Evolutionary conservation across 2,113 vertebrate genomes (phyloP), one percentile per base, ranked within the genome.

Genomic region (Ramphastos sulfuratus): DNA sequence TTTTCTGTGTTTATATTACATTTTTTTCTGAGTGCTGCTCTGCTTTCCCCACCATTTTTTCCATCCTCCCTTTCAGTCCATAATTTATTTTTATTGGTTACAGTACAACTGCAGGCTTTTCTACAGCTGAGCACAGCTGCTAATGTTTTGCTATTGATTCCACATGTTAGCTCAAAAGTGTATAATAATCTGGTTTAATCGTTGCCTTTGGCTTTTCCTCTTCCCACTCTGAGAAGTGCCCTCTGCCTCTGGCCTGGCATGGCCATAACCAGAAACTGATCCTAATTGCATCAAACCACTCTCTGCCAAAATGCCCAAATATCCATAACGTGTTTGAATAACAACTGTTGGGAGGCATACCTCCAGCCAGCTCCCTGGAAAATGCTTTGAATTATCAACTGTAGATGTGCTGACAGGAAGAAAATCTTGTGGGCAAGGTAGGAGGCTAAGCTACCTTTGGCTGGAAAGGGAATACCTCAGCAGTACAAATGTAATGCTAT

Each of bases 161-260:
- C 97, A 98, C 97, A 97, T 97, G 97, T 97, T 96, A 95, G 95
- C 93, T 96, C 95, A 88, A 91, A 98, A 97, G 95, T 95, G 94
- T 97, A 95, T 97, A 97, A 97, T 97, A 97, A 97, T 97, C 93
- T 96, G 80, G 91, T 96, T 96, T 97, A 97, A 98, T 97, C 91
- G 67, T 96, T 97, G 97, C 98, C 97, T 97, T 97, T 97, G 97
- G 97, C 97, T 97, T 97, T 97, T 98, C 96, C 97, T 98, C 92
- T 97, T 94, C 88, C 92, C 94, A 92, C 80, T 96, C 73, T 7
- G 95, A 96, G 94, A 96, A 95, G 81, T 93, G 94, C 96, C 97
- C 96, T 97, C 89, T 96, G 96, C 96, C 95, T 97, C 91, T 94
- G 95, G 95, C 78, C 94, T 95, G 95, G 96, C 96, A 96, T 30